Conservation (phyloP, 2,113 vertebrate species). For the Chionomys nivalis region DNA sequence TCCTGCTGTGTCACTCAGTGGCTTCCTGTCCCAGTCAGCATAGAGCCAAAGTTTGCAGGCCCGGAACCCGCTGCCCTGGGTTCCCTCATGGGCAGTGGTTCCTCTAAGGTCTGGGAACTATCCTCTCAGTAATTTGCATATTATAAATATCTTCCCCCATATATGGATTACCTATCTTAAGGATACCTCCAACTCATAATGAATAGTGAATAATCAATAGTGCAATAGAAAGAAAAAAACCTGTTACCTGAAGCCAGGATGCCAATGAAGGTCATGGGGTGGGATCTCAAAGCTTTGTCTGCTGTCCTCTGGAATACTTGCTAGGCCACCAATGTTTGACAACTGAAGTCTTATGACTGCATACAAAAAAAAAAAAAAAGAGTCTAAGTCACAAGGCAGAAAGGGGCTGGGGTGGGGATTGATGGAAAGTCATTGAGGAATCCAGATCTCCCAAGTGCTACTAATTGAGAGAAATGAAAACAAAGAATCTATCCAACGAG, state of each 20-base stretch:
- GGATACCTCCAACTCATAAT: background rate
- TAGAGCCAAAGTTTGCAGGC: background rate
- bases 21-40: background rate
- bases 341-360: background rate
- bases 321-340: accelerated
- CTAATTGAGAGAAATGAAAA: background rate
- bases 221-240: background rate
- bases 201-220: background rate
- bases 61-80: too few relatives aligned
- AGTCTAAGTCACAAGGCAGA: background rate
- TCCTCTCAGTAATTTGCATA: background rate
- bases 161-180: background rate
- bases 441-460: background rate
- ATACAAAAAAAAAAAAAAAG: accelerated
- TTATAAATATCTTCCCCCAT: too few relatives aligned
- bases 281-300: accelerated
- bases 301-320: accelerated
- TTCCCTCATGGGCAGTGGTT: background rate
- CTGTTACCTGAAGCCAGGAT: background rate
- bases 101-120: background rate
- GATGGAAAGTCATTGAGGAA: background rate
- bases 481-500: background rate
- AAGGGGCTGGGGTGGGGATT: background rate
- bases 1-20: background rate
- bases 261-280: accelerated